Evolutionary conservation across 2,797 vertebrate genomes (phyloP), one percentile per base, ranked within the genome.

Genomic region (Petrocephalus sullivani): DNA sequence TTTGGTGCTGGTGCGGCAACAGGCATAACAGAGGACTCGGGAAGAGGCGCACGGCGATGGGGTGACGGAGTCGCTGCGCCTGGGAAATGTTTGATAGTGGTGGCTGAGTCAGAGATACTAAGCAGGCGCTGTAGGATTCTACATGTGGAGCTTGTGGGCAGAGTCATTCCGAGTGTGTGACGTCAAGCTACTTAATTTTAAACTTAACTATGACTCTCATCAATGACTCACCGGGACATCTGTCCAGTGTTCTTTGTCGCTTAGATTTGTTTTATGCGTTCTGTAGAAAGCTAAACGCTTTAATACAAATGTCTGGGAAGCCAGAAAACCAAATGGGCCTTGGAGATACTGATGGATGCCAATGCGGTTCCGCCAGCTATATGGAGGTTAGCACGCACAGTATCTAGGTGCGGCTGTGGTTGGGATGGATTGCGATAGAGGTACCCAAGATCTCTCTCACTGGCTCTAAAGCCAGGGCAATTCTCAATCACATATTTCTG

Each of bases 1-100:
- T 54, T 93, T 91, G 89, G 88, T 90, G 0, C 87, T 91, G 23
- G 56, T 93, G 86, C 92, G 94, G 95, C 92, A 95, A 94, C 94
- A 92, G 90, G 93, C 93, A 94, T 90, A 60, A 64, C 64, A 85
- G 58, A 71, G 33, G 86, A 89, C 87, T 86, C 49, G 57, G 58
- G 91, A 92, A 94, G 92, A 93, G 94, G 60, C 49, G 56, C 60
- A 60, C 84, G 87, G 75, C 75, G 87, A 88, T 56, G 54, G 89
- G 37, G 51, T 89, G 86, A 90, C 89, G 57, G 84, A 54, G 28
- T 51, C 82, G 23, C 61, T 23, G 21, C 1, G 8, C 61, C 37
- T 19, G 49, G 60, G 86, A 54, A 53, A 71, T 71, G 61, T 54
- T 71, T 75, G 86, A 54, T 71, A 75, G 46, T 23, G 61, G 46